Evolutionary conservation across 2,797 vertebrate species (phyloP).

Genomic region (Lepilemur ruficaudatus): DNA sequence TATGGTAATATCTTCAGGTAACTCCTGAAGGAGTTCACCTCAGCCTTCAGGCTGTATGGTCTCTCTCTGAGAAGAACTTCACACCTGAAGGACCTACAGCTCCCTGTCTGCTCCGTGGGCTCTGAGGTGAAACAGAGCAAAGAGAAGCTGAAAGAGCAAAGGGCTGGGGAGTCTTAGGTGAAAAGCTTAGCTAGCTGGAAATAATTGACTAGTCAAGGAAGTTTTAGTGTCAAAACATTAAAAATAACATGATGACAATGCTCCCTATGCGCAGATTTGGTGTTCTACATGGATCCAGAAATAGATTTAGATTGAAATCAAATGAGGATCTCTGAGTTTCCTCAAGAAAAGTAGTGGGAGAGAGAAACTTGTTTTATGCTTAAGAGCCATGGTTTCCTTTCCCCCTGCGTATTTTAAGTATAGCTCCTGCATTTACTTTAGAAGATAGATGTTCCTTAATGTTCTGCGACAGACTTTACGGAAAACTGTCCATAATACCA

Average conservation of each 20-base stretch:
- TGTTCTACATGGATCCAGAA: conserved; percentile 61
- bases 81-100: neutral
- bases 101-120: neutral
- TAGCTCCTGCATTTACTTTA: neutral
- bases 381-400: neutral
- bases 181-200: conserved; percentile 62
- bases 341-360: conserved; percentile 54
- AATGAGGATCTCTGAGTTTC: conserved; percentile 54
- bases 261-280: conserved; percentile 50
- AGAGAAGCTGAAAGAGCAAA: neutral
- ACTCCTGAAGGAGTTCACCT: neutral
- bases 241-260: conserved; percentile 70
- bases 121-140: neutral
- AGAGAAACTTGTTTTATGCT: conserved; percentile 26
- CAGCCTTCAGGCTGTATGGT: neutral
- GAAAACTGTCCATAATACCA: neutral
- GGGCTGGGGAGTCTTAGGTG: conserved; percentile 16
- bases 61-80: neutral
- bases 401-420: neutral
- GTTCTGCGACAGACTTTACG: neutral
- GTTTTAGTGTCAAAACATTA: conserved; percentile 66
- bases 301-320: conserved; percentile 69
- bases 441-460: neutral
- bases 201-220: conserved; percentile 71
- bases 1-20: neutral